Percentiles rank a stretch among this genome's conserved stretches.
phyloP scores from a whole-genome alignment of 2,888 invertebrate species.

The Drosophila tanythrix region DNA sequence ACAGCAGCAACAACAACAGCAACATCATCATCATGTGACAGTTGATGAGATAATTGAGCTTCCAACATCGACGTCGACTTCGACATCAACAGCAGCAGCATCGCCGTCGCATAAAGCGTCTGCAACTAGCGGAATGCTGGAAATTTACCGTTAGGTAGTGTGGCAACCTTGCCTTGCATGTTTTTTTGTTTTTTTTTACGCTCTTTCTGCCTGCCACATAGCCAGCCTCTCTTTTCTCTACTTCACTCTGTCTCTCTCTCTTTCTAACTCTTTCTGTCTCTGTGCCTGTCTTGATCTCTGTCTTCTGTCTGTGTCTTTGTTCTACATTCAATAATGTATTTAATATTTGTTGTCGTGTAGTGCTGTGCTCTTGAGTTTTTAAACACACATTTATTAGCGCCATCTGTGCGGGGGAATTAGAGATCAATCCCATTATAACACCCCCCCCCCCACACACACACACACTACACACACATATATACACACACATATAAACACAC shows the following conservation, averaged over 20 bases:
- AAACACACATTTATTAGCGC: slow-evolving; percentile 28
- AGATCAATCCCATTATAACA: slow-evolving; percentile 14
- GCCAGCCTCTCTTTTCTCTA: slow-evolving; percentile 22
- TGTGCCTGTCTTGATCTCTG: slow-evolving; percentile 19
- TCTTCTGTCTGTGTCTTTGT: slow-evolving; percentile 22
- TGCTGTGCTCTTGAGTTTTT: slow-evolving; percentile 58
- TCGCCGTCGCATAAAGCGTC: slow-evolving; percentile 45
- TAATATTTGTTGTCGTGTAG: slow-evolving; percentile 41
- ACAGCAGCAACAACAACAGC: slow-evolving; percentile 43
- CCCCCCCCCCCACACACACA: slow-evolving; percentile 3
- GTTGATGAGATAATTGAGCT: slow-evolving; percentile 84
- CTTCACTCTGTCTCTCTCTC: slow-evolving; percentile 20
- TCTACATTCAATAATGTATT: slow-evolving; percentile 18
- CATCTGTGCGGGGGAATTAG: slow-evolving; percentile 14
- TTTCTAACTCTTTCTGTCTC: slow-evolving; percentile 18
- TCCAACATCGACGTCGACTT: slow-evolving; percentile 72
- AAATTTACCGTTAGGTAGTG: slow-evolving; percentile 84
- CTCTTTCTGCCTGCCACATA: slow-evolving; percentile 32
- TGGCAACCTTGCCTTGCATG: slow-evolving; percentile 25
- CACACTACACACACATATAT: not conserved
- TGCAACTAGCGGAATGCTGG: slow-evolving; percentile 82
- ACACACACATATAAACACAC: not conserved
- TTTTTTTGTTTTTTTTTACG: slow-evolving; percentile 5
- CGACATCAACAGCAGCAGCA: slow-evolving; percentile 22
- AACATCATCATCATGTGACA: slow-evolving; percentile 82